Conservation (phyloP, 2,888 invertebrate genomes). For the Xylota segnis region DNA sequence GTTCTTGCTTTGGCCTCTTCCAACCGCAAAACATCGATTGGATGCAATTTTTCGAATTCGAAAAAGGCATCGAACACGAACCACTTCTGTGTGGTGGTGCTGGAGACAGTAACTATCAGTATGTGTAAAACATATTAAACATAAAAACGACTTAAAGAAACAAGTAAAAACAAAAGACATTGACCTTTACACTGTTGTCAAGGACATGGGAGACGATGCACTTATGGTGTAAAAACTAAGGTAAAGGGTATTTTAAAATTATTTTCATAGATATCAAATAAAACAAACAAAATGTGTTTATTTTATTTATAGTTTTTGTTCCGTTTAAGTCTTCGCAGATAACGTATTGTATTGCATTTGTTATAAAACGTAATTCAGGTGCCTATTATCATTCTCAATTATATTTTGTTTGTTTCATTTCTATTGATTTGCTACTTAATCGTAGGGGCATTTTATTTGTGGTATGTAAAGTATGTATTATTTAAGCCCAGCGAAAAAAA, state of each 20-base stretch:
- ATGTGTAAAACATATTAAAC: constrained; percentile 85
- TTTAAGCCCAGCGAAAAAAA: constrained; percentile 57
- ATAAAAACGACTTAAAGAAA: constrained; percentile 53
- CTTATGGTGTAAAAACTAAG: constrained; percentile 60
- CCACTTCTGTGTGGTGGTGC: constrained; percentile 86
- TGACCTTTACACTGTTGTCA: constrained; percentile 55
- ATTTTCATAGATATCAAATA: constrained; percentile 26
- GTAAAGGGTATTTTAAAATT: constrained; percentile 62
- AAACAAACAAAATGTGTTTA: constrained; percentile 26
- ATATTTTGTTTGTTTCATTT: constrained; percentile 8
- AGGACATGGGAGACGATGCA: constrained; percentile 51
- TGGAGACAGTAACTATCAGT: constrained; percentile 89
- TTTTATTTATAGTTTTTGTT: constrained; percentile 24
- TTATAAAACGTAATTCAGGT: constrained; percentile 70
- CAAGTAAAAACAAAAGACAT: constrained; percentile 61
- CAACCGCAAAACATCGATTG: constrained; percentile 91
- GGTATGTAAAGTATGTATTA: constrained; percentile 46
- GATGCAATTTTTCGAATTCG: constrained; percentile 88
- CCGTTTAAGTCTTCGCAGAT: constrained; percentile 44
- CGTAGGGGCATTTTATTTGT: constrained; percentile 39
- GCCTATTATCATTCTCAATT: constrained; percentile 66
- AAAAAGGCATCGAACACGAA: constrained; percentile 88
- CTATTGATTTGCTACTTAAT: constrained; percentile 36
- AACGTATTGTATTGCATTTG: constrained; percentile 67
- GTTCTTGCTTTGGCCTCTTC: constrained; percentile 90